Evolutionary conservation across 2,888 invertebrate species (phyloP), one percentile per base, ranked within the genome.

Genomic region (Trichogramma evanescens): DNA sequence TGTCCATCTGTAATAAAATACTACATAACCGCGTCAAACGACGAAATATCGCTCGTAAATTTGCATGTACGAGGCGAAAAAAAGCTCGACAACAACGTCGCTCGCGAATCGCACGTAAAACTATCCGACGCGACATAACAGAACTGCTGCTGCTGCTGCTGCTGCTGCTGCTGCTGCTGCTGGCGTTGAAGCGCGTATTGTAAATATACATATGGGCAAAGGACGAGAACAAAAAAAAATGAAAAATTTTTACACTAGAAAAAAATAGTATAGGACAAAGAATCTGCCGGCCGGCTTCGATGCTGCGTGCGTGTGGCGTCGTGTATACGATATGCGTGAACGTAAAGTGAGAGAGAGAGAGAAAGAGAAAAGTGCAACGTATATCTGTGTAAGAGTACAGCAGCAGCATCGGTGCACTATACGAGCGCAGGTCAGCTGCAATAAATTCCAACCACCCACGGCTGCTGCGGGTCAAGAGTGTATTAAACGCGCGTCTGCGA

Each of bases 361-460:
- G 51, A 45, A 42, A n/a, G 26, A 54, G 49, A 54, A 13, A 56
- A 48, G 48, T 52, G 54, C 57, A 51, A 44, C 52, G 5, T 46
- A 40, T 55, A 8, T n/a, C 49, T 7, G 45, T 2, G 26, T 26
- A 26, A 26, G 26, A 26, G 26, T 26, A 26, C 26, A 26, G 26
- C 26, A 26, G 26, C 26, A 26, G 26, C 26, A 26, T 26, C 26
- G 26, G 26, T 26, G 26, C 26, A 26, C 26, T 26, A 26, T 26
- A 26, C 45, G 43, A 6, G 4, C 50, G 13, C 26, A 43, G 63
- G 56, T 54, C 54, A 55, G 50, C 55, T 45, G 39, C 52, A 59
- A 57, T 60, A 60, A 63, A 63, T 57, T 59, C 54, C 52, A 26
- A 44, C 51, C 54, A 44, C 45, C 59, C 55, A 55, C 48, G 59